A percentile compares a stretch with the other conserved stretches of the same genome.
phyloP scores from a whole-genome alignment of 2,888 invertebrate species.

The Drosophila meridiana region DNA sequence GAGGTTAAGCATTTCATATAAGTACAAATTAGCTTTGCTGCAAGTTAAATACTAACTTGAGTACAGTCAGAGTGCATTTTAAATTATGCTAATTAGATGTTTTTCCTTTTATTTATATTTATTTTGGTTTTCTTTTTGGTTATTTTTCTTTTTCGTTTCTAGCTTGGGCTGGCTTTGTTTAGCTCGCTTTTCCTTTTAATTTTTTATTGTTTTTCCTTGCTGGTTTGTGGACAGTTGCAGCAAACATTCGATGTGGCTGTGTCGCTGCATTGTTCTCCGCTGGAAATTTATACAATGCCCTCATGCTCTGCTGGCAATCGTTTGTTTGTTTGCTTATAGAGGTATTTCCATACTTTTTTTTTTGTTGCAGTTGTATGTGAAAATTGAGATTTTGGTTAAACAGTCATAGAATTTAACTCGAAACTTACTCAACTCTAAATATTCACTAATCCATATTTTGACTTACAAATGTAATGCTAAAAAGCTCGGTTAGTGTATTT shows the following conservation, averaged over 20 bases:
- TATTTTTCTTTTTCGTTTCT: background rate
- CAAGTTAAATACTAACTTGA: constrained; percentile 31
- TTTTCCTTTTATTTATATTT: constrained; percentile 9
- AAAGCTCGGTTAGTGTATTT: constrained; percentile 37
- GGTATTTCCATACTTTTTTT: background rate
- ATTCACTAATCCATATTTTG: background rate
- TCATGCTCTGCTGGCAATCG: constrained; percentile 6
- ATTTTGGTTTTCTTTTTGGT: background rate
- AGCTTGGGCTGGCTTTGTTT: constrained; percentile 14
- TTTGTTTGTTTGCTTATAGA: background rate
- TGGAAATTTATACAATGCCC: constrained; percentile 4
- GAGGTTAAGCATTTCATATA: constrained; percentile 12
- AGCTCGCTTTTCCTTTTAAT: background rate
- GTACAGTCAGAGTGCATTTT: constrained; percentile 53
- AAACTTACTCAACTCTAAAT: background rate
- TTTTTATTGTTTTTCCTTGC: constrained; percentile 7
- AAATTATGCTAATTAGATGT: constrained; percentile 60
- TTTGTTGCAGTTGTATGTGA: background rate
- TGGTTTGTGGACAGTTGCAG: constrained; percentile 15
- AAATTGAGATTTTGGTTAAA: background rate
- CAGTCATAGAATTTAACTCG: background rate
- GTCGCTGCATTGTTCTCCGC: constrained; percentile 42
- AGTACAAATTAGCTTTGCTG: constrained; percentile 35
- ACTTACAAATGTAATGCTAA: background rate
- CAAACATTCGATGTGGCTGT: constrained; percentile 18